Evolutionary conservation across 2,888 invertebrate genomes (phyloP).

Genomic region (Tetranychus truncatus): DNA sequence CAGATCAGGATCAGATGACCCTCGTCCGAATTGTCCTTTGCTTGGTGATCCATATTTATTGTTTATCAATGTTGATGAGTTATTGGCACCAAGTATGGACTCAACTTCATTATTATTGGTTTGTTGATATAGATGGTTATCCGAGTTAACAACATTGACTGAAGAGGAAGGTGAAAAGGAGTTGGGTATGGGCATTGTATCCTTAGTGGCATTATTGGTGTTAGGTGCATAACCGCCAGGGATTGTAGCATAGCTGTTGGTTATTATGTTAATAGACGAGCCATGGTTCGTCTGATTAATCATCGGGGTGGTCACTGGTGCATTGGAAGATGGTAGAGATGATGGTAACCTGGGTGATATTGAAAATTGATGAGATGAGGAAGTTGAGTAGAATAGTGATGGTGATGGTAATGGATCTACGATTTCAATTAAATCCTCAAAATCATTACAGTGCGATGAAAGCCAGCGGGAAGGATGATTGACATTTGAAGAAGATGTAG

Average conservation of each 20-base stretch:
- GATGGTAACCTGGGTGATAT: neutral
- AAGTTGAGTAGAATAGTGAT: neutral
- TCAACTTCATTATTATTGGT: no score
- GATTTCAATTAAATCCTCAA: neutral
- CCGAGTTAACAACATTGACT: neutral
- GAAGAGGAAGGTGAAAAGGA: neutral
- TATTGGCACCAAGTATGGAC: neutral
- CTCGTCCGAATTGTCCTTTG: conserved; percentile 24
- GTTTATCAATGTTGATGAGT: neutral
- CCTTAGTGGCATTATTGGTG: neutral
- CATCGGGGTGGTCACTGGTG: conserved; percentile 17
- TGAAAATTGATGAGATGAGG: neutral
- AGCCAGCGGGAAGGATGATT: neutral
- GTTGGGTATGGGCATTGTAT: neutral
- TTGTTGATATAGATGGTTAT: no score
- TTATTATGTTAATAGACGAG: neutral
- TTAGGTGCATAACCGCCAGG: neutral
- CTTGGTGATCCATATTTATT: neutral
- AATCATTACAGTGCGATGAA: neutral
- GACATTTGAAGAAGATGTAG: neutral
- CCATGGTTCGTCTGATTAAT: neutral
- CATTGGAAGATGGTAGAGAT: conserved; percentile 6
- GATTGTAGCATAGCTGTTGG: neutral
- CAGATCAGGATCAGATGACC: conserved; percentile 81
- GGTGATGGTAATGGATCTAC: neutral